These are phyloP conservation scores for Theonella swinhoei DNA, from an alignment of 37 sponge, comb jelly and placozoan genomes.

Conservation along the genomic window DNA sequence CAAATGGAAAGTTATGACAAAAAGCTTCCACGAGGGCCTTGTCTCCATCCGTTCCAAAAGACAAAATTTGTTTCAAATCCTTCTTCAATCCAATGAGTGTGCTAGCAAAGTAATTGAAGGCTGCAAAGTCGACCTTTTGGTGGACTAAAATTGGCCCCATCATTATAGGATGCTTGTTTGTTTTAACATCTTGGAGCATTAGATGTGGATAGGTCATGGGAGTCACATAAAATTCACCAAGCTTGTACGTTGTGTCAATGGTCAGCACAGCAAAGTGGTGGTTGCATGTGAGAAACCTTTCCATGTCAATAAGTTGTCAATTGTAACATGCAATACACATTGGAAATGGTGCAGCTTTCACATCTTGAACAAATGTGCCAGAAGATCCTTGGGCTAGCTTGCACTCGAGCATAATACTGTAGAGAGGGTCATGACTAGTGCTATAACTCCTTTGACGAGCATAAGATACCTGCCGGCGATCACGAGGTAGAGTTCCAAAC, in stretches of 20 bases:
- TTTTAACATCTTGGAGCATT: slow-evolving; percentile 17
- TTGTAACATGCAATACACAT: slow-evolving; percentile 25
- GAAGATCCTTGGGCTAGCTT: slow-evolving; percentile 35
- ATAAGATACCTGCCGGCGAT: slow-evolving; percentile 11
- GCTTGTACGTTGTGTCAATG: slow-evolving; percentile 51
- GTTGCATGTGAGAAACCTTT: slow-evolving; percentile 7
- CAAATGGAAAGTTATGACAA: slow-evolving; percentile 29
- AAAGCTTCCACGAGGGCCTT: slow-evolving; percentile 32
- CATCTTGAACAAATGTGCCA: slow-evolving; percentile 30
- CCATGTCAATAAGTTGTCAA: slow-evolving; percentile 42
- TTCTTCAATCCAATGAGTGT: slow-evolving; percentile 12
- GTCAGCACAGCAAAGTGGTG: slow-evolving; percentile 15
- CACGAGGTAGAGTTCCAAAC: background rate
- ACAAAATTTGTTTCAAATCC: slow-evolving; percentile 1
- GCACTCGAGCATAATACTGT: slow-evolving; percentile 50
- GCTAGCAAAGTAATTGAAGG: slow-evolving; percentile 31
- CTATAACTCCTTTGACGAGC: background rate
- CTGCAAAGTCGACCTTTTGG: slow-evolving; percentile 24
- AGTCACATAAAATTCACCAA: slow-evolving; percentile 52
- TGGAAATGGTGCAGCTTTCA: slow-evolving; percentile 54
- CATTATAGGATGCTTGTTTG: slow-evolving; percentile 35
- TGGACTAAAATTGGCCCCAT: slow-evolving; percentile 38
- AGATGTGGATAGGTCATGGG: slow-evolving; percentile 45
- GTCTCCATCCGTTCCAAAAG: slow-evolving; percentile 58
- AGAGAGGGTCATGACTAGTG: slow-evolving; percentile 16